Evolutionary conservation across 1,140 invertebrate species (phyloP).

Genomic region (Eumaeus atala): DNA sequence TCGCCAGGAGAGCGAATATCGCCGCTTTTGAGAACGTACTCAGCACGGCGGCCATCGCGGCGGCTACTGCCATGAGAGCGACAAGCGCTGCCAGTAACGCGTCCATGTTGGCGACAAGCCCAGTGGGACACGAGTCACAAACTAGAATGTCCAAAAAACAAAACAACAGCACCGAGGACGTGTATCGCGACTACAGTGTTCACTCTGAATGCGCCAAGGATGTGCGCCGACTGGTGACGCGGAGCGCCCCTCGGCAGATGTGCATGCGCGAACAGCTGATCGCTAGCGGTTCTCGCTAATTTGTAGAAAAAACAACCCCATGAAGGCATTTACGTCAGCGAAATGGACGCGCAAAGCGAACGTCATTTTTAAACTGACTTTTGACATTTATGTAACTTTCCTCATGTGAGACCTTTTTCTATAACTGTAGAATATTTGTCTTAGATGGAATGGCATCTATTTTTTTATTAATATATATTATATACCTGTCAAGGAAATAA

Average conservation of each 20-base stretch:
- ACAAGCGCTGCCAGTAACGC: slow-evolving; percentile 74
- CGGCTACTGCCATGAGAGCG: slow-evolving; percentile 74
- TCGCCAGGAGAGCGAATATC: slow-evolving; percentile 72
- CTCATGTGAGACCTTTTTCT: too few relatives aligned
- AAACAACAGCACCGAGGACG: slow-evolving; percentile 35
- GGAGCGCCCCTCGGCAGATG: slow-evolving; percentile 43
- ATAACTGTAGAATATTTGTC: too few relatives aligned
- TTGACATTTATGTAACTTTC: too few relatives aligned
- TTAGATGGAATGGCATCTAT: too few relatives aligned
- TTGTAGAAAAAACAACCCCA: slow-evolving; percentile 37
- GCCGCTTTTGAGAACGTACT: slow-evolving; percentile 74
- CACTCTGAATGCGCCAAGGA: slow-evolving; percentile 51
- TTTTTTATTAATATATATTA: too few relatives aligned
- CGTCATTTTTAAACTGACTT: too few relatives aligned
- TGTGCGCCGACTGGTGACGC: slow-evolving; percentile 36
- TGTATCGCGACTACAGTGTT: slow-evolving; percentile 34
- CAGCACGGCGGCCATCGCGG: slow-evolving; percentile 72
- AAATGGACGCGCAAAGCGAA: slow-evolving; percentile 14
- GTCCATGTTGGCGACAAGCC: slow-evolving; percentile 66
- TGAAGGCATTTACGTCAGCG: slow-evolving; percentile 17
- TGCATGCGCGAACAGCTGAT: slow-evolving; percentile 71
- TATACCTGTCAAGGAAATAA: too few relatives aligned
- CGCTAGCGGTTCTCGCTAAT: slow-evolving; percentile 32
- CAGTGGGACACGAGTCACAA: slow-evolving; percentile 44
- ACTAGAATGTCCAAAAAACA: slow-evolving; percentile 34